Base-by-base conservation (phyloP, 2,797 vertebrate genomes). In the Fringilla coelebs region DNA sequence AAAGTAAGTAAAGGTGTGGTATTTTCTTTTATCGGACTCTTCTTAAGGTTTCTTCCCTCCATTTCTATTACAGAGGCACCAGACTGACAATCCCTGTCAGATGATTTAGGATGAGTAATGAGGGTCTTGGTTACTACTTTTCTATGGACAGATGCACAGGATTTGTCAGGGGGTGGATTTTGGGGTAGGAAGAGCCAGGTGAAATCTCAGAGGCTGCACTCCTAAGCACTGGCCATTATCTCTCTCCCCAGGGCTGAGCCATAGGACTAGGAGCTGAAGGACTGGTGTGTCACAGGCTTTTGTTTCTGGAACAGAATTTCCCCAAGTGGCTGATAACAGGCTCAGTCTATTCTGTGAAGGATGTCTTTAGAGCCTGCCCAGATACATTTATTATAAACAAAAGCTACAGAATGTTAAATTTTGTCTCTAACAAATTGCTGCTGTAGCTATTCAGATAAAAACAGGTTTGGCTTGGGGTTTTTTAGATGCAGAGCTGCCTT, bases 381-480 rank as follows among this genome's bases (percentile, higher is more conserved):
- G 83, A 71, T 94, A 74, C 46, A 77, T 90, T 86, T 94, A 74
- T 78, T 87, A 62, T 70, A 96, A 88, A 93, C 92, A 94, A 94
- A 85, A 91, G 77, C 52, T 46, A 66, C 78, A 90, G 85, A 93
- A 96, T n/a, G 61, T 84, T 90, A 77, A 76, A 88, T 85, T 91
- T 76, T 83, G 60, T 93, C 73, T 86, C 57, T 78, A 87, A 89
- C 88, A 93, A 84, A 91, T 93, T 63, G 46, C 40, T 95, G 25
- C 88, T 95, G 77, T 92, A 75, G 74, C 79, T 92, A 94, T 94
- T 96, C 93, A 93, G 91, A 94, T 94, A 95, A 96, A 97, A 97
- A 73, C 34, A 54, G 46, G 36, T 91, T 96, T 94, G 82, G 38
- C 68, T 95, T 77, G n/a, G 36, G 19, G 1, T 66, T 70, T 96